These are phyloP conservation scores for Microctonus aethiopoides DNA, from an alignment of 2,888 invertebrate species.

Conservation along the genomic window DNA sequence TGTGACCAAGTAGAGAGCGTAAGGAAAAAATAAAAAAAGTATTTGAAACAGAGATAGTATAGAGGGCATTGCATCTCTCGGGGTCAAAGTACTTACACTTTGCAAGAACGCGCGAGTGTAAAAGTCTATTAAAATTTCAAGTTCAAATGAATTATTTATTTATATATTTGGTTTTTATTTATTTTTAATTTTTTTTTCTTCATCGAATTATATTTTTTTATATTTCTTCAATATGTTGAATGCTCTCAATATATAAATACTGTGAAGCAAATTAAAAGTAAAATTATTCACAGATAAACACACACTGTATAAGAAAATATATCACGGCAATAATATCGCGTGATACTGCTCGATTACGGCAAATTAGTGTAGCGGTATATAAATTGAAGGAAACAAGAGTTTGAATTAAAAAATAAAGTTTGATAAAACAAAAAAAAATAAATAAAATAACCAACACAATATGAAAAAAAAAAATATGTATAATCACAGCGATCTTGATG, in stretches of 20 bases:
- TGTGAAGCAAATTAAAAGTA: not conserved
- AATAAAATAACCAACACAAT: not conserved
- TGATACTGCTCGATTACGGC: constrained; percentile 9
- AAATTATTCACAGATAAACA: not conserved
- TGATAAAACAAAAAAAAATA: not conserved
- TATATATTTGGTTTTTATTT: too few relatives aligned
- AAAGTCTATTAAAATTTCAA: not conserved
- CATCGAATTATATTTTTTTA: not conserved
- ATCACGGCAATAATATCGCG: constrained; percentile 5
- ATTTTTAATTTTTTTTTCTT: not conserved
- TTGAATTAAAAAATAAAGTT: not conserved
- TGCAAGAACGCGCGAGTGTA: not conserved
- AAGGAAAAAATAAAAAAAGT: constrained; percentile 13
- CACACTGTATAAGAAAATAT: not conserved
- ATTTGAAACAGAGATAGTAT: constrained; percentile 4
- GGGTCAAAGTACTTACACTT: constrained; percentile 26
- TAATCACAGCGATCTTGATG: constrained; percentile 4
- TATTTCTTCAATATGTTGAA: not conserved
- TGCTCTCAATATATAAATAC: too few relatives aligned
- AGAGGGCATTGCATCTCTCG: constrained; percentile 14
- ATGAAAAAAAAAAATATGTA: not conserved
- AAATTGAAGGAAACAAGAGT: constrained; percentile 2
- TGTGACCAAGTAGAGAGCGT: constrained; percentile 19
- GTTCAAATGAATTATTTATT: too few relatives aligned
- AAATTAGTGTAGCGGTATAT: constrained; percentile 18